phyloP scores from a whole-genome alignment of 2,888 invertebrate genomes.

The Carabus problematicus region DNA sequence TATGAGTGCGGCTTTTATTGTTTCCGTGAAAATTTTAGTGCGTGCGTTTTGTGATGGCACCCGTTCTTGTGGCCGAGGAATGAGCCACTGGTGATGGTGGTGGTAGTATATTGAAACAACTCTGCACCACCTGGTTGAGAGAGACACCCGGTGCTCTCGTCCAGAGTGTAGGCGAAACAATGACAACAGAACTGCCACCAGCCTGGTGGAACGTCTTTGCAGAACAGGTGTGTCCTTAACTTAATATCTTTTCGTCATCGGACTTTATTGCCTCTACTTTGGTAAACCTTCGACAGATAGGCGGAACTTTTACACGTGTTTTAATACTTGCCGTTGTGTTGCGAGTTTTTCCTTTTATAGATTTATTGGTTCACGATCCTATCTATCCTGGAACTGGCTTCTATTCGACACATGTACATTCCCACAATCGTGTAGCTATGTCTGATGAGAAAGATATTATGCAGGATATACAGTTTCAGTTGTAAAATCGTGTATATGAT shows the following conservation, averaged over 20 bases:
- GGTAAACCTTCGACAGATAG: conserved; percentile 10
- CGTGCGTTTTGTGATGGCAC: conserved; percentile 5
- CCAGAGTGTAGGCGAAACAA: neutral
- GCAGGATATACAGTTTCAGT: no score
- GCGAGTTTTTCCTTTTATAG: no score
- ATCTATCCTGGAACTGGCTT: no score
- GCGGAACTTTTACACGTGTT: conserved; percentile 22
- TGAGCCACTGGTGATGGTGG: neutral
- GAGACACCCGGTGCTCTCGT: neutral
- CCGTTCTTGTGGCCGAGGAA: conserved; percentile 1
- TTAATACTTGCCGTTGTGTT: conserved; percentile 13
- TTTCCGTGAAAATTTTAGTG: conserved; percentile 17
- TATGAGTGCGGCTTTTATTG: conserved; percentile 26
- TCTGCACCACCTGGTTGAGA: neutral
- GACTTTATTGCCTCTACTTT: conserved; percentile 16
- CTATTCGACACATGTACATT: no score
- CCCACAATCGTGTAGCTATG: no score
- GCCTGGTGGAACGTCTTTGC: neutral
- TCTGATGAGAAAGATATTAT: no score
- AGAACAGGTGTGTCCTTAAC: conserved; percentile 17
- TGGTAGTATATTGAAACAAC: conserved; percentile 3
- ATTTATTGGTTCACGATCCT: no score
- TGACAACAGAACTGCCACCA: conserved; percentile 1
- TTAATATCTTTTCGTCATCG: conserved; percentile 11
- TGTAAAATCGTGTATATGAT: no score